Conservation (phyloP, 2,113 vertebrate genomes). For the Rhizomys pruinosus region DNA sequence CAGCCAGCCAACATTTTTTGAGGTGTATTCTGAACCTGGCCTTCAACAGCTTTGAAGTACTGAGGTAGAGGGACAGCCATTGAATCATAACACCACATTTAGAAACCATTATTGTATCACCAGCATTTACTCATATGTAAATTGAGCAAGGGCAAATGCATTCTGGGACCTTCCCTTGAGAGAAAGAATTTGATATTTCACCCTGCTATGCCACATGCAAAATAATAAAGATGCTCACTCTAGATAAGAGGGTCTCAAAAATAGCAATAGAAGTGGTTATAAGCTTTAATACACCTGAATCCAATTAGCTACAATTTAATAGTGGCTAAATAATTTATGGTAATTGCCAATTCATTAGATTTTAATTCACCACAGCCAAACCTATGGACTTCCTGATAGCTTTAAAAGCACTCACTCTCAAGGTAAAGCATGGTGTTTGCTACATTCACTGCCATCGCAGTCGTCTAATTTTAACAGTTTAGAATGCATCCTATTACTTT, state of each 20-base stretch:
- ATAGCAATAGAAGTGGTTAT: slow-evolving; percentile 59
- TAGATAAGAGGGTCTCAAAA: slow-evolving; percentile 32
- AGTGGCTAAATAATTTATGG: slow-evolving; percentile 67
- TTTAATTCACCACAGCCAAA: slow-evolving; percentile 55
- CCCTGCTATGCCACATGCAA: neutral
- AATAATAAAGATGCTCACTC: slow-evolving; percentile 48
- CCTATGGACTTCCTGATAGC: slow-evolving; percentile 52
- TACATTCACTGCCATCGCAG: neutral
- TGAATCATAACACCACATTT: neutral
- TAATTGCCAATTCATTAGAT: slow-evolving; percentile 67
- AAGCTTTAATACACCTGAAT: slow-evolving; percentile 71
- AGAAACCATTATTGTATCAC: neutral
- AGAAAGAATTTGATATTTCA: slow-evolving; percentile 40
- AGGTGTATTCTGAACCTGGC: neutral
- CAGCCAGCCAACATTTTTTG: neutral
- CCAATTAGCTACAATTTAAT: slow-evolving; percentile 68
- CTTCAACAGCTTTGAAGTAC: neutral
- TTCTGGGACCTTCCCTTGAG: slow-evolving; percentile 26
- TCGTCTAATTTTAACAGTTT: slow-evolving; percentile 48
- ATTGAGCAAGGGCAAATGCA: neutral
- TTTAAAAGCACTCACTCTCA: slow-evolving; percentile 54
- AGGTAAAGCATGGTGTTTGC: slow-evolving; percentile 42
- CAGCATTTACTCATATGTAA: slow-evolving; percentile 2
- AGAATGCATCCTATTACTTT: slow-evolving; percentile 51
- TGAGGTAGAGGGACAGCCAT: neutral